A percentile compares a stretch with the other conserved stretches of the same genome.
These are phyloP conservation scores for Pipistrellus kuhlii DNA, from an alignment of 2,797 vertebrate genomes.

Conservation along the genomic window DNA sequence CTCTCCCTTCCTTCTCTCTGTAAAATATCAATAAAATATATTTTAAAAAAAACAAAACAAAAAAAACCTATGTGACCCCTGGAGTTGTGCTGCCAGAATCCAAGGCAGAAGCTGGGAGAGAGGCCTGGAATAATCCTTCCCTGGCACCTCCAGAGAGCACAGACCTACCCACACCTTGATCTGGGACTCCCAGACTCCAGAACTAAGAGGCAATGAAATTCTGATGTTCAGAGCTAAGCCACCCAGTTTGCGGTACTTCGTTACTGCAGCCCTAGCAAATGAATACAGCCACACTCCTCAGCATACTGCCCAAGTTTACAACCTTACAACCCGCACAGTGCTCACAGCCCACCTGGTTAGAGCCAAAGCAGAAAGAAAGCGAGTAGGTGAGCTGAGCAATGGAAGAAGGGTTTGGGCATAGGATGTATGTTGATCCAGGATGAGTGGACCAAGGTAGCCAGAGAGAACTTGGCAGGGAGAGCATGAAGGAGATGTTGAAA, in stretches of 20 bases:
- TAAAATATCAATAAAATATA: too few species aligned
- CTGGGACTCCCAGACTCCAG: background rate
- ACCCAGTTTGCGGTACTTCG: background rate
- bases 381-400: background rate
- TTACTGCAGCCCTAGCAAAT: background rate
- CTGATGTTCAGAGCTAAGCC: slow-evolving; percentile 1
- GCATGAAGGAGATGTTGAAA: background rate
- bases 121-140: background rate
- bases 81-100: background rate
- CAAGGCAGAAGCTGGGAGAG: background rate
- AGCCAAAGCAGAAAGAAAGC: background rate
- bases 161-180: background rate
- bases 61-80: background rate
- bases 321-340: background rate
- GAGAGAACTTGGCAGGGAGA: background rate
- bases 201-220: background rate
- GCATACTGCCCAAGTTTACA: background rate
- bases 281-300: background rate
- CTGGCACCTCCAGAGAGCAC: background rate
- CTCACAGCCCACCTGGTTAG: background rate
- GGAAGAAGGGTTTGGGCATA: background rate
- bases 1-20: too few species aligned
- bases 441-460: background rate
- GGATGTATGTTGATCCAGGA: background rate
- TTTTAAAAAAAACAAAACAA: too few species aligned